Base-by-base conservation (phyloP, 2,113 vertebrate species). In the Triplophysa dalaica region DNA sequence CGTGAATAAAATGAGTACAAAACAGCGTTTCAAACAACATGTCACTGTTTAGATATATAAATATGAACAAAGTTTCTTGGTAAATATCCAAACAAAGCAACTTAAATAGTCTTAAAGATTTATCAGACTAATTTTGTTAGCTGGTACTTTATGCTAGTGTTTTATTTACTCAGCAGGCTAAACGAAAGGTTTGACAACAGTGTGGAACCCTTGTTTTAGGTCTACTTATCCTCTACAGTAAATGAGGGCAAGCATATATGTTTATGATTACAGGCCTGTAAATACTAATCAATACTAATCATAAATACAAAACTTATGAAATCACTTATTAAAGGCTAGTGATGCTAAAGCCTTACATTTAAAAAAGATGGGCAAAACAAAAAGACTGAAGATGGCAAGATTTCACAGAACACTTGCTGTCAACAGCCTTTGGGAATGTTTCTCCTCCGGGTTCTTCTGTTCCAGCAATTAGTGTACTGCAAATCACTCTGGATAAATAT, bases 241-340 rank as follows among this genome's bases (percentile, higher is more conserved):
- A 24, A 74, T 45, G 13, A 60, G 33, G n/a, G 70, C 43, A 33
- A 14, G 16, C 73, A 50, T 75, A 74, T 74, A n/a, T 24, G 22
- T 75, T 64, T 64, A 64, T 64, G 43, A 63, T 50, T 48, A 16
- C 24, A 26, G 60, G 60, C 60, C 7, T 62, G 73, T 63, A 75
- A 75, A 63, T 63, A 64, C 33, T 63, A 75, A 48, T 75, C 7
- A 38, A 38, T 38, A 38, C 33, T 38, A 38, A 38, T 38, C 6
- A 5, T 38, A 38, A 7, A 38, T 38, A 7, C 41, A 43, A 24
- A 48, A 75, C 60, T 75, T 50, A 41, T 64, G n/a, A 75, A 75
- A 75, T 75, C 43, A 50, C 60, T 75, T 64, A 41, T 17, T 22
- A 26, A 62, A 62, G 38, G 72, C 38, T 75, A 75, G 64, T 29